A percentile compares a stretch with the other conserved stretches of the same genome.
phyloP scores from a whole-genome alignment of 2,797 vertebrate species.

The Sebastes itinus region DNA sequence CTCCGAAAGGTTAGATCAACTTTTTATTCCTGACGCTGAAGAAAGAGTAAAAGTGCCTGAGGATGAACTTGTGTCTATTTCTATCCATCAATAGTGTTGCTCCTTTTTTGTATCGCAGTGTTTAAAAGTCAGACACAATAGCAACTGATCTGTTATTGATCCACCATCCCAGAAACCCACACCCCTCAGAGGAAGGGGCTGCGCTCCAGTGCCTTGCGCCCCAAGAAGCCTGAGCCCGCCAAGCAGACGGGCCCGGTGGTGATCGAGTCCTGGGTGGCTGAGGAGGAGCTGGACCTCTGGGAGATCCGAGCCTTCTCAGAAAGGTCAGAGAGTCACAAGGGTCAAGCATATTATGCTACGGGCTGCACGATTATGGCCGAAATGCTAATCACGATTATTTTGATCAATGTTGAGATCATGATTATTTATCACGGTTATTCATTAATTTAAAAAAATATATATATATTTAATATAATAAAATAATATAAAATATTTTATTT shows the following conservation, averaged over 20 bases:
- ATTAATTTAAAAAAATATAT: no score
- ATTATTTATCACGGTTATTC: no score
- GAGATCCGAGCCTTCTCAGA: conserved; percentile 98
- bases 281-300: conserved; percentile 97
- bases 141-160: background rate
- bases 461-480: no score
- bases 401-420: no score
- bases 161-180: conserved; percentile 88
- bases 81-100: background rate
- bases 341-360: background rate
- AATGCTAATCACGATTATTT: no score
- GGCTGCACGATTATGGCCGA: no score
- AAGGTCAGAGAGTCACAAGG: conserved; percentile 80
- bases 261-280: conserved; percentile 96
- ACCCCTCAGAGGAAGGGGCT: conserved; percentile 98
- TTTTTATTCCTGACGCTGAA: background rate
- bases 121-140: background rate
- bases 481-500: no score
- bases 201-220: conserved; percentile 95
- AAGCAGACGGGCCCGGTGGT: conserved; percentile 97
- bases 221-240: conserved; percentile 95
- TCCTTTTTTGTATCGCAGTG: background rate
- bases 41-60: background rate
- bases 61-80: background rate
- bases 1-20: conserved; percentile 89